Base-by-base conservation (phyloP, 2,888 invertebrate genomes). In the Acleris cristana region DNA sequence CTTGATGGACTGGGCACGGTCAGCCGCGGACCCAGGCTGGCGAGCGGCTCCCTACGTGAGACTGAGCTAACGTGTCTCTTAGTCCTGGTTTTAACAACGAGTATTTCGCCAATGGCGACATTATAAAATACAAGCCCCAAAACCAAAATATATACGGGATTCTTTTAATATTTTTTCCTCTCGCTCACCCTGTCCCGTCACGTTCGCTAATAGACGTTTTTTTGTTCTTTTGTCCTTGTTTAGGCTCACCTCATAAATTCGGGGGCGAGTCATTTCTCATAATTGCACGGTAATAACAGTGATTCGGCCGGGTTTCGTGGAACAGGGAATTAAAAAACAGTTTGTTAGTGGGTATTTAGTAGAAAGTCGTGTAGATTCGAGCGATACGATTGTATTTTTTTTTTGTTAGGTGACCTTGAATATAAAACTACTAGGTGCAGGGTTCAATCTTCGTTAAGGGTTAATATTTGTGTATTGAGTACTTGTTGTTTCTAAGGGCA, bases 251-350 rank as follows among this genome's bases (percentile, higher is more conserved):
- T 75, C 76, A 79, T 82, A 79, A 83, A 84, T 80, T 80, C 74
- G 73, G 78, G 73, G 70, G 71, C 69, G 72, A 76, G 78, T 81
- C 80, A 84, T 88, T 87, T 83, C 82, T 87, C 86, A 86, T 86
- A 88, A 88, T 88, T 87, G 83, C 77, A 73, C 75, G 72, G 73
- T 85, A 87, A 87, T 86, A 82, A 81, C 80, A 77, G 81, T 82
- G 80, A 81, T 80, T 82, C 73, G 69, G 70, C 71, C 80, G 80
- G 80, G 78, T 83, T 80, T 76, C 72, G 74, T 69, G 69, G 63
- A 70, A 70, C 40, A 14, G 45, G 23, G 66, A 34, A 67, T 67
- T 67, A 67, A 62, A 66, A 66, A 45, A 18, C 52, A 44, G 53
- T 67, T 67, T 62, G 62, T 56, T 45, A 16, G 34, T 26, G 6